Evolutionary conservation across 2,888 invertebrate species (phyloP).

Genomic region (Geotrupes spiniger): DNA sequence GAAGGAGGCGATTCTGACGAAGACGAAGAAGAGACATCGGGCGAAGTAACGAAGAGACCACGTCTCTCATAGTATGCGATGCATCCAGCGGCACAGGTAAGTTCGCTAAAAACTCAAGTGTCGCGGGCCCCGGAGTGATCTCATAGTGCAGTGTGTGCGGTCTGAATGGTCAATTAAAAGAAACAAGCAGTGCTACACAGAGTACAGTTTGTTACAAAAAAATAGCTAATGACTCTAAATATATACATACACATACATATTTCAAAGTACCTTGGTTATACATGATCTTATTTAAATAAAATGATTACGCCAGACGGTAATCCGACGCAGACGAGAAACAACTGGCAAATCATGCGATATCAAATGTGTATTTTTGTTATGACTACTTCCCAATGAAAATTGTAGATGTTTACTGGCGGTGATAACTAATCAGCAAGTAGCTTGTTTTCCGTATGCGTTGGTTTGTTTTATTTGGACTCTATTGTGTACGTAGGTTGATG

Average conservation of each 20-base stretch:
- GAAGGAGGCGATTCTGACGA: conserved; percentile 97
- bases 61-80: conserved; percentile 66
- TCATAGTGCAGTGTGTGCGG: conserved; percentile 41
- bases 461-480: too few relatives aligned
- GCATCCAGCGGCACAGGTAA: conserved; percentile 30
- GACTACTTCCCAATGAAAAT: too few relatives aligned
- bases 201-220: conserved; percentile 19
- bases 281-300: too few relatives aligned
- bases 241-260: not conserved
- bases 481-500: too few relatives aligned
- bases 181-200: conserved; percentile 16
- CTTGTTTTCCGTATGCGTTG: too few relatives aligned
- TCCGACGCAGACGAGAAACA: too few relatives aligned
- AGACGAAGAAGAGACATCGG: conserved; percentile 71
- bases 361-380: too few relatives aligned
- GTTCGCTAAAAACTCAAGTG: conserved; percentile 39
- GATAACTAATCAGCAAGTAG: too few relatives aligned
- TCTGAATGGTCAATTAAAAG: conserved; percentile 42
- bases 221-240: conserved; percentile 7
- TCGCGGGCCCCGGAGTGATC: conserved; percentile 45
- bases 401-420: too few relatives aligned
- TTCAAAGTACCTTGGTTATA: too few relatives aligned
- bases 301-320: too few relatives aligned
- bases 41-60: conserved; percentile 63
- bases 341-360: too few relatives aligned